Evolutionary conservation across 2,888 invertebrate genomes (phyloP).

Genomic region (Zeuzera pyrina): DNA sequence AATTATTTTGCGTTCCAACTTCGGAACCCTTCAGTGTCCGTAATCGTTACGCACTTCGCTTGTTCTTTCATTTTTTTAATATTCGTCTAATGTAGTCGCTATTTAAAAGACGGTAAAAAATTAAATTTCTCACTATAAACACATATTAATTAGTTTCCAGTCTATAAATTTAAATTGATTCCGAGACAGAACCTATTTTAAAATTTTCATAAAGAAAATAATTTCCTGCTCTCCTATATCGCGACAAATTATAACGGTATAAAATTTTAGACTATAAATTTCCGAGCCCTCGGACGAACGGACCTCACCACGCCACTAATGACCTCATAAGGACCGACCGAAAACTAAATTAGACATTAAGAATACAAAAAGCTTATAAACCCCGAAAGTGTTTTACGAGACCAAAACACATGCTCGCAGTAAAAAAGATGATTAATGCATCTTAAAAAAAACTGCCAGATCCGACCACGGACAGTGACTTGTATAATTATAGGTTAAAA

Average conservation of each 20-base stretch:
- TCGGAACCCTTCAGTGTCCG: too few species aligned
- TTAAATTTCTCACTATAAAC: too few species aligned
- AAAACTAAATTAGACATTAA: constrained; percentile 63
- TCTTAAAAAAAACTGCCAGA: constrained; percentile 61
- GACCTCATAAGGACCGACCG: constrained; percentile 52
- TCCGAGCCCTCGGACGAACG: constrained; percentile 25
- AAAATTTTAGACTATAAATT: constrained; percentile 42
- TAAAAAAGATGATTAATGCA: constrained; percentile 70
- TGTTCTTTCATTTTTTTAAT: background rate
- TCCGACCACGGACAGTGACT: constrained; percentile 65
- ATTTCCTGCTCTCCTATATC: constrained; percentile 10
- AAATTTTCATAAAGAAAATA: background rate
- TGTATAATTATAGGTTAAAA: constrained; percentile 71
- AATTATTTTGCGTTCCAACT: too few species aligned
- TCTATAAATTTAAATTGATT: background rate
- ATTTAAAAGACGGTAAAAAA: too few species aligned
- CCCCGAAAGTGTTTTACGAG: constrained; percentile 62
- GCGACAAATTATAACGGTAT: constrained; percentile 39
- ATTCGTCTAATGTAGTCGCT: too few species aligned
- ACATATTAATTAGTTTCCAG: too few species aligned
- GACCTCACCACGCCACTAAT: constrained; percentile 45
- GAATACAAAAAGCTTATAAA: constrained; percentile 56
- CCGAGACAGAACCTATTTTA: background rate
- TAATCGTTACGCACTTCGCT: too few species aligned
- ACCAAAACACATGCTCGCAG: constrained; percentile 64